A percentile compares a stretch with the other conserved stretches of the same genome.
Evolutionary conservation across 2,888 invertebrate species (phyloP).

Genomic region (Junonia oenone): DNA sequence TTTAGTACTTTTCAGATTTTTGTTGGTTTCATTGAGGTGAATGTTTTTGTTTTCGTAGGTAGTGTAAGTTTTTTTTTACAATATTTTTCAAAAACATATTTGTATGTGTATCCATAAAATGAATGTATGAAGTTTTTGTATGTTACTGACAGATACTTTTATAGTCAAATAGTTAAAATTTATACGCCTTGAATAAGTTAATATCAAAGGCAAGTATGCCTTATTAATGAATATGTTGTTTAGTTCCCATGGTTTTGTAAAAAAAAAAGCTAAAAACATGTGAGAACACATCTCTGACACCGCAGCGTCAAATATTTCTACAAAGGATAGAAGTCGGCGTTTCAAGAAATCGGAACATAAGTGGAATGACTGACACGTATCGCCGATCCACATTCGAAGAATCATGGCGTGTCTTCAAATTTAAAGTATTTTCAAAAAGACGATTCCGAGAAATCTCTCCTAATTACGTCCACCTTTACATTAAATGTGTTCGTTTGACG

Average conservation of each 20-base stretch:
- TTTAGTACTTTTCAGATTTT: neutral
- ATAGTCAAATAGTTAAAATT: too few relatives aligned
- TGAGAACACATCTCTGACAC: constrained; percentile 51
- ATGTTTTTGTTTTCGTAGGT: too few relatives aligned
- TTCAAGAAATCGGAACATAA: constrained; percentile 69
- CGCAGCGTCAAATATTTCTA: constrained; percentile 69
- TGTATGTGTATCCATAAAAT: too few relatives aligned
- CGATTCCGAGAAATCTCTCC: constrained; percentile 41
- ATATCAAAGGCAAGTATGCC: too few relatives aligned
- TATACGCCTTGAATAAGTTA: too few relatives aligned
- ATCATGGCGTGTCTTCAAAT: constrained; percentile 51
- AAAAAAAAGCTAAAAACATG: constrained; percentile 43
- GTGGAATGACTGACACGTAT: constrained; percentile 74
- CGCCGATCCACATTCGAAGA: constrained; percentile 58
- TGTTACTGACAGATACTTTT: too few relatives aligned
- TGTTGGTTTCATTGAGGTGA: too few relatives aligned
- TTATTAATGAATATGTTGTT: constrained; percentile 2
- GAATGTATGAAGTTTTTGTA: too few relatives aligned
- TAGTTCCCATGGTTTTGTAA: constrained; percentile 52
- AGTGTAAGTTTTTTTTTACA: too few relatives aligned
- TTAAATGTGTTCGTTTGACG: constrained; percentile 24
- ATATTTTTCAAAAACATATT: too few relatives aligned
- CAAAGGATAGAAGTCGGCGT: constrained; percentile 53
- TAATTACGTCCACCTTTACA: constrained; percentile 37
- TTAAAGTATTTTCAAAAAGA: constrained; percentile 48